phyloP scores from a whole-genome alignment of 2,797 vertebrate genomes.

The Carduelis carduelis region DNA sequence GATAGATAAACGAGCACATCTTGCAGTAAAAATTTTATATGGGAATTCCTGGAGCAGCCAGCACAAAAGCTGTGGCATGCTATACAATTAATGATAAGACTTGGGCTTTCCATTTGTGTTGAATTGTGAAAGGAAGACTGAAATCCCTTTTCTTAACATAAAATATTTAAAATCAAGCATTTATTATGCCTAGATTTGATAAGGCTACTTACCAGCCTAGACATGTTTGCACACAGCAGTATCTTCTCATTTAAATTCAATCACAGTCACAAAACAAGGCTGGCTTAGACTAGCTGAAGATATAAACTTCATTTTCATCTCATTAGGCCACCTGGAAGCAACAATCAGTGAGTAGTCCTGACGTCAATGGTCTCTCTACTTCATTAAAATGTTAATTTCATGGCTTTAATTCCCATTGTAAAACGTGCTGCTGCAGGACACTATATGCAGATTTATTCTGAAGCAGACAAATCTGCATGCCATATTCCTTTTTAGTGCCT shows the following conservation, averaged over 20 bases:
- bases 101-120: neutral
- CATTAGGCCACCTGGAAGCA: slow-evolving; percentile 80
- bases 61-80: neutral
- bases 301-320: slow-evolving; percentile 81
- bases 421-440: slow-evolving; percentile 67
- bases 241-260: slow-evolving; percentile 79
- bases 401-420: slow-evolving; percentile 77
- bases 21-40: slow-evolving; percentile 2
- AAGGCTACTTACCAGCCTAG: slow-evolving; percentile 72
- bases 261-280: slow-evolving; percentile 76
- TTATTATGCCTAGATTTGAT: slow-evolving; percentile 61
- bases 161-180: slow-evolving; percentile 65
- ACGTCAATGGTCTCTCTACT: slow-evolving; percentile 74
- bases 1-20: neutral
- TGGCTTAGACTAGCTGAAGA: slow-evolving; percentile 73
- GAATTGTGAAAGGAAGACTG: neutral
- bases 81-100: neutral
- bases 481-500: slow-evolving; percentile 66
- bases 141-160: slow-evolving; percentile 19
- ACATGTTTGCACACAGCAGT: slow-evolving; percentile 80
- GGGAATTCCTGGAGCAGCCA: neutral
- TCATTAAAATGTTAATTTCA: slow-evolving; percentile 83
- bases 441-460: slow-evolving; percentile 72
- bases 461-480: slow-evolving; percentile 63
- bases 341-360: slow-evolving; percentile 73